Evolutionary conservation across 1,140 invertebrate species (phyloP), one percentile per base, ranked within the genome.

Genomic region (Brachionus sp.): DNA sequence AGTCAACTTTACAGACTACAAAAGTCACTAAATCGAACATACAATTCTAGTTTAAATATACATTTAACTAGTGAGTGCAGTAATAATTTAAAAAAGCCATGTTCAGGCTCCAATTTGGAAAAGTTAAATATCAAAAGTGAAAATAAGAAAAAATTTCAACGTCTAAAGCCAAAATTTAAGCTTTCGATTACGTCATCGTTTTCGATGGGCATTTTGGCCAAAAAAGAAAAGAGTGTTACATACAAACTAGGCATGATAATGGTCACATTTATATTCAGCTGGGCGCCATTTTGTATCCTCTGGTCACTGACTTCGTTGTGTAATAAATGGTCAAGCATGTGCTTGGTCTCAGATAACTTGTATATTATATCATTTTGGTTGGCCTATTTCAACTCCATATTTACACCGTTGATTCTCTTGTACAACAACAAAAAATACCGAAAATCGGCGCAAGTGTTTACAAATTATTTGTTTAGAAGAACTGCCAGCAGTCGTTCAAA

Each of bases 331-430:
- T 6, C 16, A 23, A 53, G 19, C 25, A 33, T 35, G 33, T 80
- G 62, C 57, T 57, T 80, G 7, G 83, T 82, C 19, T 35, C 64
- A 6, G 83, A 77, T 35, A 46, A 39, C 10, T 62, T 80, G 57
- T 84, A 84, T 29, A 35, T 84, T 42, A 44, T 80, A 16, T 75
- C 84, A 5, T 85, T 85, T 84, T 85, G 84, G 84, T 23, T 73
- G 33, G 84, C 84, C 37, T 85, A 85, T 80, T 78, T 85, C 12
- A 85, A 85, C 77, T 85, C 84, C 2, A 83, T 84, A 25, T 64
- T 85, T 57, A 85, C 84, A 23, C 84, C 84, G 13, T 44, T 85
- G 10, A 46, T 84, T 50, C 83, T 85, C 7, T 78, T 84, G 10
- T 73, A 57, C 33, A 62, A 73, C 16, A 82, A 85, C 37, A 33